Evolutionary conservation across 2,797 vertebrate genomes (phyloP).

Genomic region (Sebastes reedi): DNA sequence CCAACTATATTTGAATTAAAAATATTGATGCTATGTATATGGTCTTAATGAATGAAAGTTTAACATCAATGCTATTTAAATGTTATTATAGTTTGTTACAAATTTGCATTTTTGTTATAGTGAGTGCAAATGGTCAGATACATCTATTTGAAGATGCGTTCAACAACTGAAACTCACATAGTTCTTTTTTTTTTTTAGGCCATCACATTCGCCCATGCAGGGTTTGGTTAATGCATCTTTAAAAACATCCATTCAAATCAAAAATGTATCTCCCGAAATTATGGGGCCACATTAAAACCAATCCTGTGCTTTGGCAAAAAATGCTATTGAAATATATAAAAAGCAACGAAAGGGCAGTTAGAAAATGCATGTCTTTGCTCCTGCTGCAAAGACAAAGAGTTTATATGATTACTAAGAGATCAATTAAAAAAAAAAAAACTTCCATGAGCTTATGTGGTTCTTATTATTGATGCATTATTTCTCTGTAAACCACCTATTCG

Average conservation of each 20-base stretch:
- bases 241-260: not conserved
- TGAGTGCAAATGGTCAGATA: not conserved
- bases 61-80: no score
- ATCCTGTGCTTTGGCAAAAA: not conserved
- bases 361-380: not conserved
- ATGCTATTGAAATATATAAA: not conserved
- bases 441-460: not conserved
- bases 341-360: not conserved
- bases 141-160: not conserved
- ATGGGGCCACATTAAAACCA: not conserved
- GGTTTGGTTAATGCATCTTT: not conserved
- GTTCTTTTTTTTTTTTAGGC: not conserved
- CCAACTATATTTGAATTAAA: not conserved
- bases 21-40: not conserved
- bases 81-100: not conserved
- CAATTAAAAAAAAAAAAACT: not conserved
- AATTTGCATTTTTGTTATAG: not conserved
- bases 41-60: not conserved
- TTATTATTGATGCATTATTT: not conserved
- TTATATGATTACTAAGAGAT: not conserved
- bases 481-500: not conserved
- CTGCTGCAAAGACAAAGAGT: not conserved
- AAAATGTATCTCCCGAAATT: not conserved
- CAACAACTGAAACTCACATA: no score
- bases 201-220: not conserved